Evolutionary conservation across 2,888 invertebrate genomes (phyloP), one percentile per base, ranked within the genome.

Genomic region (Cabera pusaria): DNA sequence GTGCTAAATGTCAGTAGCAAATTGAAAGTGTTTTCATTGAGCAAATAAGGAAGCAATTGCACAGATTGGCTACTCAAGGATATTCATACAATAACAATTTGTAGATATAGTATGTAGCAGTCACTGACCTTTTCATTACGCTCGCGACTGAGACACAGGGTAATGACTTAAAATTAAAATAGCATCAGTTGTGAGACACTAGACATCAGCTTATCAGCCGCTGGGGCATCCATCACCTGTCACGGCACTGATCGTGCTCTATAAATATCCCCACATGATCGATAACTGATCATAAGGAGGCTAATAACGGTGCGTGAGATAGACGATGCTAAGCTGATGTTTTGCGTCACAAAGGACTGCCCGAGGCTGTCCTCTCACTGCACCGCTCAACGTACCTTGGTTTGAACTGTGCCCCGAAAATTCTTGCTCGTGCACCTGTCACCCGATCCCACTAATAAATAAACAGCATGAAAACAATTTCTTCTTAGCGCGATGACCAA

Each of bases 391-490:
- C 82, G 52, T 66, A 86, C 87, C 87, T 87, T 86, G 66, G 71
- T 59, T 73, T 70, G 68, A 67, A 81, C 84, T 74, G 75, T 74
- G 68, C 69, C 79, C 72, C 76, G 68, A 86, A 86, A 85, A 82
- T 74, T 72, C 70, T 72, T 61, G 74, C 71, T 75, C 59, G 64
- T 56, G 66, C 63, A 68, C 67, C 71, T 66, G 67, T 71, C 70
- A 71, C 65, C 66, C 64, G 64, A 70, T 61, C 53, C 60, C 74
- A 77, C 75, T 81, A 78, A 66, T 80, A 78, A 76, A 79, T 79
- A 75, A 80, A 82, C 81, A 74, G 78, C 83, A 82, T 83, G 65
- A 71, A 81, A 74, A 78, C 75, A 77, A 72, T 69, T n/a, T 58
- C 45, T 56, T 68, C 72, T 66, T 55, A 58, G 67, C 65, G 63